phyloP scores from a whole-genome alignment of 2,888 invertebrate species.

The Hesperia comma region DNA sequence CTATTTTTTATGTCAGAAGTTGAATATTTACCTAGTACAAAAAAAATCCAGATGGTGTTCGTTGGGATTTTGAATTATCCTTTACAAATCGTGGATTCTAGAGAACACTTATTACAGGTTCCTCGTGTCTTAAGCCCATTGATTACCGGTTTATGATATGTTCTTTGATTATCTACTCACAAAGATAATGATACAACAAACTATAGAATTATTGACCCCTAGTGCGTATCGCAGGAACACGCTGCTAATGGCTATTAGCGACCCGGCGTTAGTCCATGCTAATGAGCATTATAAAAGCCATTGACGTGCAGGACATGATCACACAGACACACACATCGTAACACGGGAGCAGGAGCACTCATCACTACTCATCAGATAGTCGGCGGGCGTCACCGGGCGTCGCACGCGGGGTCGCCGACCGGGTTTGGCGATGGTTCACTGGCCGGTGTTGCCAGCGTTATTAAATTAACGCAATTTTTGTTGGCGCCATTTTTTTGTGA shows the following conservation, averaged over 20 bases:
- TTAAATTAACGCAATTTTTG: slow-evolving; percentile 18
- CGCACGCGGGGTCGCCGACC: slow-evolving; percentile 67
- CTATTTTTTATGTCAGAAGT: too few species aligned
- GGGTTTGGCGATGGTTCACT: slow-evolving; percentile 73
- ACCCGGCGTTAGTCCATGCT: slow-evolving; percentile 43
- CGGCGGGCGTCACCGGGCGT: slow-evolving; percentile 64
- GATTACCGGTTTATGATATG: too few species aligned
- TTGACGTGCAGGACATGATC: slow-evolving; percentile 42
- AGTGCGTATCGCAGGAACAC: background rate
- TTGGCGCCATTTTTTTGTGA: too few species aligned
- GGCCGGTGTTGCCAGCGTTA: slow-evolving; percentile 46
- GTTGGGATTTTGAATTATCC: too few species aligned
- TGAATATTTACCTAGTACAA: too few species aligned
- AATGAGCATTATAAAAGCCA: slow-evolving; percentile 48
- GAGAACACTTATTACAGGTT: too few species aligned
- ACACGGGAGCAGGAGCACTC: slow-evolving; percentile 3
- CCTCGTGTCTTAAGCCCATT: too few species aligned
- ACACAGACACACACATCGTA: slow-evolving; percentile 33
- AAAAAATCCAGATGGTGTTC: too few species aligned
- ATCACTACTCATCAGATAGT: slow-evolving; percentile 66
- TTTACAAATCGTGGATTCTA: too few species aligned
- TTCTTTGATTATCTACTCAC: too few species aligned
- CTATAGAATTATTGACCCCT: slow-evolving; percentile 16
- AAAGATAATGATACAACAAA: background rate
- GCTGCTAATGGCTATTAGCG: slow-evolving; percentile 19